Conservation (phyloP, 2,113 vertebrate species). For the Dryoscopus gambensis region DNA sequence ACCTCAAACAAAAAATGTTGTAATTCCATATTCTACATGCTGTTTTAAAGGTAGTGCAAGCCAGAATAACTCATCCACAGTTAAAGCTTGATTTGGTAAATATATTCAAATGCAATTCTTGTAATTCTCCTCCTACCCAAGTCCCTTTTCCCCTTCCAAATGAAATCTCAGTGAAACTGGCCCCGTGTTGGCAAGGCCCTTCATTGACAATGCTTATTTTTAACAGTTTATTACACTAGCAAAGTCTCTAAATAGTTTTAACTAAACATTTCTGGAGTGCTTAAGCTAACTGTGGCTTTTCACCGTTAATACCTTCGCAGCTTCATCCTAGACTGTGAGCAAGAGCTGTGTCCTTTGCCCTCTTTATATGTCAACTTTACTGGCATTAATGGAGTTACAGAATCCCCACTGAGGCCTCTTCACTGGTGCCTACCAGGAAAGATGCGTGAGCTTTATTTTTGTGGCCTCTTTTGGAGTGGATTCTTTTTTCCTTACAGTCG, state of each 20-base stretch:
- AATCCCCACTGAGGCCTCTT: not conserved
- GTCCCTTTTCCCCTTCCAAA: not conserved
- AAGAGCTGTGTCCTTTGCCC: not conserved
- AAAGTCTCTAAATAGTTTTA: not conserved
- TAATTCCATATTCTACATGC: not conserved
- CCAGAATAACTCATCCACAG: not conserved
- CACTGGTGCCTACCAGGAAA: not conserved
- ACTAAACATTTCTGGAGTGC: not conserved
- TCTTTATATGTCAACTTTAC: not conserved
- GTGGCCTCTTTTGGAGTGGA: not conserved
- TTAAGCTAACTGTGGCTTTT: not conserved
- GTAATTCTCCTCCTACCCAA: not conserved
- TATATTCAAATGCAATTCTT: not conserved
- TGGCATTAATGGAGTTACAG: not conserved
- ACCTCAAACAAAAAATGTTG: not conserved
- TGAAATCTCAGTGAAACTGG: not conserved
- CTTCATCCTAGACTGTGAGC: not conserved
- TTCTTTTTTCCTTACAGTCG: not conserved
- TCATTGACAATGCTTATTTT: not conserved
- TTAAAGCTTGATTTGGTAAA: not conserved
- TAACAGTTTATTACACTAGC: not conserved
- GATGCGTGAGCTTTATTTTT: rapidly evolving
- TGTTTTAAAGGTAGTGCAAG: not conserved
- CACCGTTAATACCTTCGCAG: not conserved
- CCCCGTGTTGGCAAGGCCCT: not conserved